Evolutionary conservation across 1,140 invertebrate genomes (phyloP).

Genomic region (Drosophila mojavensis): DNA sequence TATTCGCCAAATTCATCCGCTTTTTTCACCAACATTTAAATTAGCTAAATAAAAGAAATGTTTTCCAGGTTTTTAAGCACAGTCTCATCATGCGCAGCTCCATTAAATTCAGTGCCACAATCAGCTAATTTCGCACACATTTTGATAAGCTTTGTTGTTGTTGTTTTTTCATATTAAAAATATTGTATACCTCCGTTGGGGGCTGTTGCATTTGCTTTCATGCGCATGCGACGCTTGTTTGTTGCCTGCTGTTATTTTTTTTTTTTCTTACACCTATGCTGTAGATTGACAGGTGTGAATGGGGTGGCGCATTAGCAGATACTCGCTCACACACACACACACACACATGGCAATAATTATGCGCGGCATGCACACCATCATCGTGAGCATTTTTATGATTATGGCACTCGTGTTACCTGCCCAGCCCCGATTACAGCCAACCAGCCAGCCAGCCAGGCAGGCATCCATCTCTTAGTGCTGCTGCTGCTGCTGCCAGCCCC

Average conservation of each 20-base stretch:
- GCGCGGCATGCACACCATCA: slow-evolving; percentile 68
- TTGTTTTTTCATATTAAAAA: slow-evolving; percentile 72
- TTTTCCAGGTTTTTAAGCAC: slow-evolving; percentile 56
- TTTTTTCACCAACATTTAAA: slow-evolving; percentile 18
- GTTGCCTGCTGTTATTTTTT: slow-evolving; percentile 44
- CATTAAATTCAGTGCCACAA: slow-evolving; percentile 38
- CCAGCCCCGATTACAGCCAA: not conserved
- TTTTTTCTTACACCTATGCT: slow-evolving; percentile 52
- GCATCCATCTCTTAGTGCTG: too few relatives aligned
- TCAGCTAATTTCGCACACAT: slow-evolving; percentile 76
- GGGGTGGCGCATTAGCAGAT: slow-evolving; percentile 45
- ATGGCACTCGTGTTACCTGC: slow-evolving; percentile 42
- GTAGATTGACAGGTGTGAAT: slow-evolving; percentile 65
- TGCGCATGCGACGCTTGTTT: slow-evolving; percentile 66
- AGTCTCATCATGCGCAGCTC: slow-evolving; percentile 28
- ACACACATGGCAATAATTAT: slow-evolving; percentile 60
- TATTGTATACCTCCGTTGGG: slow-evolving; percentile 49
- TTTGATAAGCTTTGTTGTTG: slow-evolving; percentile 65
- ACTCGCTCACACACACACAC: not conserved
- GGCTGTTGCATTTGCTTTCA: slow-evolving; percentile 42
- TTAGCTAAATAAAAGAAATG: slow-evolving; percentile 31
- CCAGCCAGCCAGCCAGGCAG: too few relatives aligned
- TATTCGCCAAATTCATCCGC: too few relatives aligned
- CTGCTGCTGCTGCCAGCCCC: slow-evolving; percentile 22
- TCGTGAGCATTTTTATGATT: slow-evolving; percentile 64